Conservation (phyloP, 1,140 invertebrate species). For the Globodera ellingtonae region DNA sequence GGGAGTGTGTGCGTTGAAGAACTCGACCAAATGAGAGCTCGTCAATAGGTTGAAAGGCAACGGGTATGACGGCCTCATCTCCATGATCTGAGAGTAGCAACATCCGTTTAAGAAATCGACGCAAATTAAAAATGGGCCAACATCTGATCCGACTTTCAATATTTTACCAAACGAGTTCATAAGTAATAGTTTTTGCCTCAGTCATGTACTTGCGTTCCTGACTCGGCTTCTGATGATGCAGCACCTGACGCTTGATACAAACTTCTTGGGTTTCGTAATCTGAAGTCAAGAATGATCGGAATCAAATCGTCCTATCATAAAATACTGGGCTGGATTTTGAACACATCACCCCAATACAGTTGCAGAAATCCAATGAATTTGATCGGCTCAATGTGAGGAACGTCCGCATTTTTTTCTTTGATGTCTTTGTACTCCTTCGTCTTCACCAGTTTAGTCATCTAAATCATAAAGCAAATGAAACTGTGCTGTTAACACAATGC, state of each 20-base stretch:
- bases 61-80: neutral
- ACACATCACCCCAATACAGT: conserved; percentile 24
- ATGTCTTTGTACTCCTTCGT: conserved; percentile 25
- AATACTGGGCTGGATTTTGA: conserved; percentile 6
- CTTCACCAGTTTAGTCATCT: conserved; percentile 13
- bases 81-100: conserved; percentile 6
- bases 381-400: conserved; percentile 26
- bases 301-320: neutral
- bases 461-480: neutral
- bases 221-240: conserved; percentile 27
- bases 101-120: neutral
- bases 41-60: conserved; percentile 2
- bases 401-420: conserved; percentile 4
- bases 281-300: neutral
- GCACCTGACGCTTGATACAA: conserved; percentile 21
- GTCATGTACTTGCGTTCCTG: conserved; percentile 29
- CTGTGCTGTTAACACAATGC: neutral
- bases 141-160: neutral
- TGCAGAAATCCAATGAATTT: conserved; percentile 32
- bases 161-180: too few relatives aligned
- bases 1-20: conserved; percentile 5
- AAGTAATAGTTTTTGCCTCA: neutral
- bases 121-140: neutral
- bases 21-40: conserved; percentile 5
- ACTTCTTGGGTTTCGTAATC: conserved; percentile 8